These are phyloP conservation scores for Aelia acuminata DNA, from an alignment of 2,888 invertebrate genomes.

Conservation along the genomic window DNA sequence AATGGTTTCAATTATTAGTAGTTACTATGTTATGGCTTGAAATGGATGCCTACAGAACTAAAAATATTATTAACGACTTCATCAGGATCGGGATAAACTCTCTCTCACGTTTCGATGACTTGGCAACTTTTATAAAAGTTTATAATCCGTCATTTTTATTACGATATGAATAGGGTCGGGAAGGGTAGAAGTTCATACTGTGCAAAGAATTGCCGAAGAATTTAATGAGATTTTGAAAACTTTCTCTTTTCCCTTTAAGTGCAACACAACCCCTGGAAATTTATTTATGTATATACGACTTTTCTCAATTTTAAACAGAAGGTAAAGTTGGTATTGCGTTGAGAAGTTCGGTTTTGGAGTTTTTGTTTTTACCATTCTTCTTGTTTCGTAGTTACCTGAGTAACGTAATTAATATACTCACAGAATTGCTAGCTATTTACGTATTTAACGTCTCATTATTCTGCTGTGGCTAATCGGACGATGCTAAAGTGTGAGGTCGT, in stretches of 20 bases:
- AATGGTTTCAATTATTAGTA: too few relatives aligned
- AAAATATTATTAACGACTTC: background rate
- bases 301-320: background rate
- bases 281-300: conserved; percentile 8
- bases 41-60: too few relatives aligned
- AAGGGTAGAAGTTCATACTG: background rate
- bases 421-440: too few relatives aligned
- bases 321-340: background rate
- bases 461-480: too few relatives aligned
- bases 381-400: background rate
- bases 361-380: background rate
- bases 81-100: background rate
- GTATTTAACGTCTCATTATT: too few relatives aligned
- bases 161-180: background rate
- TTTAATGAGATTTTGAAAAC: conserved; percentile 28
- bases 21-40: too few relatives aligned
- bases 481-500: too few relatives aligned
- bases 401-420: background rate
- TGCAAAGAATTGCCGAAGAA: background rate
- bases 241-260: background rate
- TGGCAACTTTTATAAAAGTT: background rate
- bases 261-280: background rate
- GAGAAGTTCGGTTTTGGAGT: background rate
- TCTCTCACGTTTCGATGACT: background rate
- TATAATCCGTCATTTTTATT: background rate